Evolutionary conservation across 2,888 invertebrate species (phyloP).

Genomic region (Argyra leucocephala): DNA sequence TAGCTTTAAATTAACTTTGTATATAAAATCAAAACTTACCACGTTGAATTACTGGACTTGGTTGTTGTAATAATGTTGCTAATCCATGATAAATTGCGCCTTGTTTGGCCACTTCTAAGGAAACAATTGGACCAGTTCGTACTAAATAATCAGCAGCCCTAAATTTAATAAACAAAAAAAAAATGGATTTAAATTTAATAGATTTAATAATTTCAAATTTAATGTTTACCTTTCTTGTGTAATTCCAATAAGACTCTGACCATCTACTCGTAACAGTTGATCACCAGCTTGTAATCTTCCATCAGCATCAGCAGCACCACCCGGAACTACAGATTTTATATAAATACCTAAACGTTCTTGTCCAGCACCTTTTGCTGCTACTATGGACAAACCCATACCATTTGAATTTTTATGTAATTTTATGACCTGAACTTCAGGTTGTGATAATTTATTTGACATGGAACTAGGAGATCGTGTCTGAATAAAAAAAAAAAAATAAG

Average conservation of each 20-base stretch:
- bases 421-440: conserved; percentile 73
- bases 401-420: conserved; percentile 87
- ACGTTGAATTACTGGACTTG: conserved; percentile 70
- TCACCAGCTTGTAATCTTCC: conserved; percentile 93
- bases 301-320: conserved; percentile 85
- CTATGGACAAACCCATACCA: conserved; percentile 97
- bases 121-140: conserved; percentile 85
- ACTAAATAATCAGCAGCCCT: conserved; percentile 94
- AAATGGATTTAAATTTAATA: neutral
- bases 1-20: too few relatives aligned
- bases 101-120: conserved; percentile 93
- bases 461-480: conserved; percentile 58
- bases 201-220: too few relatives aligned
- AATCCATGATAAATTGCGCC: conserved; percentile 95
- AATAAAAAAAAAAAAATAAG: conserved; percentile 18
- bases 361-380: conserved; percentile 86
- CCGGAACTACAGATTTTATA: conserved; percentile 95
- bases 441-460: conserved; percentile 52
- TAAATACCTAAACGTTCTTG: conserved; percentile 89
- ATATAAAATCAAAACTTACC: conserved; percentile 45
- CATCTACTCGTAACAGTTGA: conserved; percentile 92
- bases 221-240: conserved; percentile 59
- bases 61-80: conserved; percentile 83
- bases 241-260: conserved; percentile 82
- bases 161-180: conserved; percentile 22